These are phyloP conservation scores for Drosophila neocordata DNA, from an alignment of 1,140 invertebrate species.

Conservation along the genomic window DNA sequence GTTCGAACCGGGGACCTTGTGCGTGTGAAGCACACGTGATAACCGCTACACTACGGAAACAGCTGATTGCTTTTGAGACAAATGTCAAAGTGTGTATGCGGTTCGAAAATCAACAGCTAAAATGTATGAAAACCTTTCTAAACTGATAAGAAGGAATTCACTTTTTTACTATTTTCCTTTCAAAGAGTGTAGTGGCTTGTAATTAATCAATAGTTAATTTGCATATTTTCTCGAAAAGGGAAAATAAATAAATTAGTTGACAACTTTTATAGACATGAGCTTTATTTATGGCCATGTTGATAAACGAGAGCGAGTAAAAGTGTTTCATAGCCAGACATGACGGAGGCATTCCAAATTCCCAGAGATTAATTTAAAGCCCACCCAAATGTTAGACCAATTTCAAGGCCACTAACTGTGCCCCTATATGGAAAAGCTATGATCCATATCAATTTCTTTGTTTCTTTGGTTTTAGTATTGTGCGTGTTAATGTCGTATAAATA, in stretches of 20 bases:
- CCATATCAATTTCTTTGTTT: background rate
- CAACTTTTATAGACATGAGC: slow-evolving; percentile 47
- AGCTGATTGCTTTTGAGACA: slow-evolving; percentile 21
- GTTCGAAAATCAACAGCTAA: background rate
- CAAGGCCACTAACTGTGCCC: slow-evolving; percentile 25
- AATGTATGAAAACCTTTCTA: slow-evolving; percentile 29
- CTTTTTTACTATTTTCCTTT: background rate
- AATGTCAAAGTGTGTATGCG: background rate
- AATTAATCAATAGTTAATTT: slow-evolving; percentile 66
- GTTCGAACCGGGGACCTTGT: slow-evolving; percentile 87
- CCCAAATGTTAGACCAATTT: slow-evolving; percentile 12
- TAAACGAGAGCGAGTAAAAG: slow-evolving; percentile 67
- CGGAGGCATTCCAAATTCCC: background rate
- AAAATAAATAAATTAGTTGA: slow-evolving; percentile 44
- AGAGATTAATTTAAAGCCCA: background rate
- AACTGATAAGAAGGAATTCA: slow-evolving; percentile 1
- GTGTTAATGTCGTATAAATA: slow-evolving; percentile 41
- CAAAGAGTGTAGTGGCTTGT: slow-evolving; percentile 6
- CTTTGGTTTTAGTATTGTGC: slow-evolving; percentile 19
- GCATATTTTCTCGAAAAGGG: slow-evolving; percentile 55
- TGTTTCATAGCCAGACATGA: slow-evolving; percentile 38
- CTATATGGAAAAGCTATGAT: slow-evolving; percentile 27
- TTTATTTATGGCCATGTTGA: slow-evolving; percentile 66
- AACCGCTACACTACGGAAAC: slow-evolving; percentile 83
- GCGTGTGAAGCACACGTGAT: slow-evolving; percentile 87